phyloP scores from a whole-genome alignment of 2,113 vertebrate genomes.

The Apeltes quadracus region DNA sequence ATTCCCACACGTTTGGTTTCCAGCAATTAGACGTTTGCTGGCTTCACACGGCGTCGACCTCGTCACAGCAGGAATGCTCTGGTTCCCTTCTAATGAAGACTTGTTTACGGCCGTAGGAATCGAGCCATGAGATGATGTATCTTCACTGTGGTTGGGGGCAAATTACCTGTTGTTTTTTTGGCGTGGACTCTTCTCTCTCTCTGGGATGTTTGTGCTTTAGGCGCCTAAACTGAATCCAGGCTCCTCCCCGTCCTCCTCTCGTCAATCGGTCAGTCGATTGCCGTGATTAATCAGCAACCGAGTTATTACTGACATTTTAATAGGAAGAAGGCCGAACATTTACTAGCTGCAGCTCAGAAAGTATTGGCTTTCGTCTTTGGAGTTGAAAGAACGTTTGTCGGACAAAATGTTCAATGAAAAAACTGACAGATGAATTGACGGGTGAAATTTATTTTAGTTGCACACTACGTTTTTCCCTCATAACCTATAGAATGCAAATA shows the following conservation, averaged over 20 bases:
- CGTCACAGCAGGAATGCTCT: slow-evolving; percentile 53
- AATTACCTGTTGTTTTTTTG: slow-evolving; percentile 73
- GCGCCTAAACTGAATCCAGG: slow-evolving; percentile 51
- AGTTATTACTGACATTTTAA: neutral
- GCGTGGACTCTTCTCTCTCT: slow-evolving; percentile 31
- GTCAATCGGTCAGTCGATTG: neutral
- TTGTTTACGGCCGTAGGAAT: slow-evolving; percentile 54
- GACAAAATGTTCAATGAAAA: neutral
- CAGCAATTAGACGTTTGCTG: slow-evolving; percentile 74
- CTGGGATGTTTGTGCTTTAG: slow-evolving; percentile 57
- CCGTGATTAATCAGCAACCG: neutral
- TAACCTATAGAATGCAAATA: neutral
- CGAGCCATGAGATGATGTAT: slow-evolving; percentile 55
- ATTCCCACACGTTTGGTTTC: slow-evolving; percentile 74
- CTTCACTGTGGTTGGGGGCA: slow-evolving; percentile 63
- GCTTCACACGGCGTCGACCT: slow-evolving; percentile 48
- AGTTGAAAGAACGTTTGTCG: neutral
- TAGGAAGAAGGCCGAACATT: neutral
- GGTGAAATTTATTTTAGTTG: neutral
- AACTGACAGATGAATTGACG: neutral
- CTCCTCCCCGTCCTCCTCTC: neutral
- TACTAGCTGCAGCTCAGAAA: neutral
- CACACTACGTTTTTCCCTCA: neutral
- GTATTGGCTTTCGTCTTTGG: neutral
- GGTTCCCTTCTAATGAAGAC: slow-evolving; percentile 59